Percentiles rank a stretch among this genome's conserved stretches.
Conservation (phyloP, 2,113 vertebrate genomes). For the Myotis davidii region DNA sequence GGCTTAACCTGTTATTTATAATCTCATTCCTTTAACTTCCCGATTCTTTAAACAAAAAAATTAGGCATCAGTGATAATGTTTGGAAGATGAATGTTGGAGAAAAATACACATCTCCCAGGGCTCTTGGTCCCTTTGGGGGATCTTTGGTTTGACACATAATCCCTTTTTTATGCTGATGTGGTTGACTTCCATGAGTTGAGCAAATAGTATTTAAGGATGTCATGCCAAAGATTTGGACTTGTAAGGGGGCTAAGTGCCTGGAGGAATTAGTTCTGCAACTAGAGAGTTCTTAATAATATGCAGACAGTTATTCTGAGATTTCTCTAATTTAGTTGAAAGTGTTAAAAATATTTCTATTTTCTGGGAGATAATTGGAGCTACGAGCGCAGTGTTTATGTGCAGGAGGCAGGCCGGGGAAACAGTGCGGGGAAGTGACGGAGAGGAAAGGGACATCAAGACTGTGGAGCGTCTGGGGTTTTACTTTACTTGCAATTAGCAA, state of each 20-base stretch:
- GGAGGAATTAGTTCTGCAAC: neutral
- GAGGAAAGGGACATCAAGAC: neutral
- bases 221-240: neutral
- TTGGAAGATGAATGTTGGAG: neutral
- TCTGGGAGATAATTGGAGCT: neutral
- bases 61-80: neutral
- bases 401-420: neutral
- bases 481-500: neutral
- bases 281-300: neutral
- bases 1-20: neutral
- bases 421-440: neutral
- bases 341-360: slow-evolving; percentile 29
- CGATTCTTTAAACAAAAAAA: slow-evolving; percentile 4
- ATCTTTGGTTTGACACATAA: neutral
- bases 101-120: neutral
- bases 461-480: neutral
- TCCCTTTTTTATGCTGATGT: neutral
- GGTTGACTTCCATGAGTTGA: neutral
- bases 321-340: neutral
- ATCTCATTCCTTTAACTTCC: neutral
- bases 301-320: neutral
- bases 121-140: neutral
- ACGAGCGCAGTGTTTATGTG: neutral
- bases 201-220: neutral
- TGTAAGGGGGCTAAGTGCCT: neutral